Base-by-base conservation (phyloP, 2,797 vertebrate species). In the Acipenser transmontanus region DNA sequence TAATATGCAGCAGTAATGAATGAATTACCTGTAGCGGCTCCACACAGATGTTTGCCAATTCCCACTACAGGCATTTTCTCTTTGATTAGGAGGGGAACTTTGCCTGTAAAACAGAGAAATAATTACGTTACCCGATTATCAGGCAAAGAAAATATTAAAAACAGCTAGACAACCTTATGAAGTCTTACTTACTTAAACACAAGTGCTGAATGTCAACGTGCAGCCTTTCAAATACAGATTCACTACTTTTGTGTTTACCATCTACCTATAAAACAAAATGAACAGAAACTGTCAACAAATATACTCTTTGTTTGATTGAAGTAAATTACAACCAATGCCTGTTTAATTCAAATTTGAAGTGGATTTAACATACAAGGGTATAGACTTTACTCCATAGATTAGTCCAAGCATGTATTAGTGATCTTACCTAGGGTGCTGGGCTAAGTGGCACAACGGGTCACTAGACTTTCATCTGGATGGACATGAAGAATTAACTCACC, bases 131-230 rank as follows among this genome's bases (percentile, higher is more conserved):
- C 34, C 34, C 4, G 4, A 34, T 34, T 34, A 34, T 34, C 34
- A 34, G 34, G 34, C 34, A 34, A 34, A 6, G 2, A 59, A 50
- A 66, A 65, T 59, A 59, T 7, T 20, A 64, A 17, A 12, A 66
- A 59, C 1, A 68, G 54, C 13, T 48, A 9, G 12, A 20, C 62
- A 63, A 48, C 11, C 20, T 47, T 7, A 2, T 63, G 62, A 8
- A 72, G 8, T 7, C 5, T 61, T 20, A 85, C 91, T 92, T 84
- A 97, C 97, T 84, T 78, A 99, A 77, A 81, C 93, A 94, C 74
- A 99, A 88, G 70, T 98, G 95, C 7, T 97, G 93, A 75, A 99
- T 99, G 81, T 99, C 97, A 66, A 99, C 91, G 72, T 94, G 95
- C 76, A 99, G 91, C 72, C 97, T 91, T 76, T 97, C 88, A 80